Conservation (phyloP, 1,140 invertebrate genomes). For the Dryas iulia region DNA sequence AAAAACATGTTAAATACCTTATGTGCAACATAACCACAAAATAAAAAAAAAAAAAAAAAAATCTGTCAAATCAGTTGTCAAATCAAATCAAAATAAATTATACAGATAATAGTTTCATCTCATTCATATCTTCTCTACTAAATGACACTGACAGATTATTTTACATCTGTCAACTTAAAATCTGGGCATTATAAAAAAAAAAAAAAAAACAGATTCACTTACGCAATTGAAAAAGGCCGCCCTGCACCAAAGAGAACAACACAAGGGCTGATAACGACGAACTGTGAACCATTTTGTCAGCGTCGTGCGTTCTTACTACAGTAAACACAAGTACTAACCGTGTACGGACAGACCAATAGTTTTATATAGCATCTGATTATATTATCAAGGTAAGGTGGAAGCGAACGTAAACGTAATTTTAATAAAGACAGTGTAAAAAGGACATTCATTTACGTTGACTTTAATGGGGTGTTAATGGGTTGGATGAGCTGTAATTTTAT, state of each 20-base stretch:
- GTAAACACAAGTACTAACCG: constrained; percentile 26
- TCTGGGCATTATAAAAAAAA: too few species aligned
- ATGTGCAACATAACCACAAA: too few species aligned
- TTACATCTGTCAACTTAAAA: too few species aligned
- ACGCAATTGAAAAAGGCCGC: constrained; percentile 20
- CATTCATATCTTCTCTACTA: too few species aligned
- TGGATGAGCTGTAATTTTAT: not conserved
- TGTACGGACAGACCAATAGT: constrained; percentile 27
- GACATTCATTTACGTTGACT: not conserved
- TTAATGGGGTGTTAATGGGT: not conserved
- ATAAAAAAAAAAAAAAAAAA: not conserved
- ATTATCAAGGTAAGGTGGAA: constrained; percentile 36
- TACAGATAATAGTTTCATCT: too few species aligned
- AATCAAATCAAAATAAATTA: not conserved
- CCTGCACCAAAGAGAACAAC: constrained; percentile 11
- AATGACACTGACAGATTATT: too few species aligned
- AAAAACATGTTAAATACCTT: too few species aligned
- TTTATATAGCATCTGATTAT: constrained; percentile 41
- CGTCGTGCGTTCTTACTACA: constrained; percentile 14
- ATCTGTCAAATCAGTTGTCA: not conserved
- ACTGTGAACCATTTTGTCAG: constrained; percentile 25
- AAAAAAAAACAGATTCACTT: too few species aligned
- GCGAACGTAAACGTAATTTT: constrained; percentile 25
- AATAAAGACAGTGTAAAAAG: constrained; percentile 26
- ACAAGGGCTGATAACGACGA: constrained; percentile 7